Evolutionary conservation across 1,140 invertebrate genomes (phyloP), one percentile per base, ranked within the genome.

Genomic region (Micrasema longulum): DNA sequence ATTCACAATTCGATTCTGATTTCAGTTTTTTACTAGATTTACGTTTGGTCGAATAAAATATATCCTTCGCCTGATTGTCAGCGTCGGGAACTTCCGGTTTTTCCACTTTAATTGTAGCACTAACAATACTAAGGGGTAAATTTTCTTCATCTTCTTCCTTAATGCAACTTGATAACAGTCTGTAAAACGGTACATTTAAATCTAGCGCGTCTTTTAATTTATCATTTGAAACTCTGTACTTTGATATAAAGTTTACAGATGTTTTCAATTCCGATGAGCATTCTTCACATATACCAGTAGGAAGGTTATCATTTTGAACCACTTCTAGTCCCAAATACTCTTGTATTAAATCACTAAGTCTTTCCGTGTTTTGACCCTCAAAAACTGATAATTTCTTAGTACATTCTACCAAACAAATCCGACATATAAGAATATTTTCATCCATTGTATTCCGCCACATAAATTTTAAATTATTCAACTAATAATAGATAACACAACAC

Each of bases 301-400:
- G 68, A 16, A 70, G 48, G 23, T 63, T 48, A 41, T 64, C 57
- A 52, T 64, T 22, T 36, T 62, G 12, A 10, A 41, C 18, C 11
- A 70, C 26, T n/a, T 52, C 45, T 52, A 70, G 31, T 43, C 68
- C 57, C 3, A 41, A 36, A 45, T 70, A 70, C 22, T 70, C 57
- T 16, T 70, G 14, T 16, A 70, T 53, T 12, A 70, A 41, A 41
- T 63, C 68, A 22, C 57, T 36, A 26, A 52, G 63, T 62, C 41
- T 70, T 18, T 11, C 9, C 23, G 43, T 47, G 31, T 43, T 22
- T 23, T 64, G 14, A 4, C n/a, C 22, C 26, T 63, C 68, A 14
- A 70, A 70, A 16, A 70, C 36, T 20, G 68, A 52, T 11, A 45
- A 10, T 16, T 26, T 63, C 11, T 38, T 23, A 11, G 23, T 22